Base-by-base conservation (phyloP, 2,888 invertebrate species). In the Hermodice carunculata region DNA sequence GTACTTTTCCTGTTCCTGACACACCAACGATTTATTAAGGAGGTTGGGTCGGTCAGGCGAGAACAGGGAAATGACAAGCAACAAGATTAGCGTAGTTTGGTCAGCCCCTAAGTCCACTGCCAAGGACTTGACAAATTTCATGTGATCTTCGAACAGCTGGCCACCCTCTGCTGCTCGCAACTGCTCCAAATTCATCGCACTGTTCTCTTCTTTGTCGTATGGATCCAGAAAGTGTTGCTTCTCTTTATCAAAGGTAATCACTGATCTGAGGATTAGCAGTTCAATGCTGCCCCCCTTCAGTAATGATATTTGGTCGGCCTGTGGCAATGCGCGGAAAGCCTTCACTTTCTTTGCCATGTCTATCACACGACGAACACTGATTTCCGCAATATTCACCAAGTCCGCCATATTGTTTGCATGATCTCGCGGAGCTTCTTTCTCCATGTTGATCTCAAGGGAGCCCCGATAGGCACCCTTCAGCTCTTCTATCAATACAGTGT, bases 271-370 rank as follows among this genome's bases (percentile, higher is more conserved):
- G 69, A 98, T 94, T 92, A 98, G 93, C 91, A 98, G 93, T 87
- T 98, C 98, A 52, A 95, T 96, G 81, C 96, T 96, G 1, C 97
- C 96, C 1, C 97, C 97, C 85, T 96, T 96, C n/a, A 96, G 86
- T 34, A 96, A 87, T 28, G 92, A 91, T 64, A 95, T 91, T 88
- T 98, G 97, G 86, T 98, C 98, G 77, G 94, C 94, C 81, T 96
- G 95, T 80, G 96, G 95, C 91, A 98, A 93, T 80, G 93, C 94
- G 86, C 94, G 94, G 87, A 98, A 98, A 0, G 94, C 93, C 73
- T 82, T 81, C 65, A 83, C 57, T 40, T 88, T 87, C 79, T 90
- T 90, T 28, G 89, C 88, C 89, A 90, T 90, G 79, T 89, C 89
- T 56, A 90, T 90, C 29, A 90, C 87, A 59, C 98, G 89, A 66